These are phyloP conservation scores for Temnothorax curvispinosus DNA, from an alignment of 1,140 invertebrate genomes.

Conservation along the genomic window DNA sequence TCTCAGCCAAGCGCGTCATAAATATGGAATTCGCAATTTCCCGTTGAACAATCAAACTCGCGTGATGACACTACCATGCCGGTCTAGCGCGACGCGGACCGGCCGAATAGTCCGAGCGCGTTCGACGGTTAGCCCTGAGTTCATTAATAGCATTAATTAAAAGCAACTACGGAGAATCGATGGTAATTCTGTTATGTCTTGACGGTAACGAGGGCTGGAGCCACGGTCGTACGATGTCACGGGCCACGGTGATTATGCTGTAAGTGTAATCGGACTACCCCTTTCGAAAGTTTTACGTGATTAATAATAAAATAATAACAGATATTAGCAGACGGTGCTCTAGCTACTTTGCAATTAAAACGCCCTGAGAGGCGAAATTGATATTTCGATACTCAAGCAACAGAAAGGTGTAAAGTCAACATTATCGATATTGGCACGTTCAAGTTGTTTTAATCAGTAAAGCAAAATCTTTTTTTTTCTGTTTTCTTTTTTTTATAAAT, in stretches of 20 bases:
- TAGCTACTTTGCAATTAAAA: conserved; percentile 10
- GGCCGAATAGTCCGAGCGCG: conserved; percentile 64
- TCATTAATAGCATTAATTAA: conserved; percentile 79
- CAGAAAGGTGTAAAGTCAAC: neutral
- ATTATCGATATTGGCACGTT: neutral
- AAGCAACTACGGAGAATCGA: conserved; percentile 70
- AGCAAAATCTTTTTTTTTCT: neutral
- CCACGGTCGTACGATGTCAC: conserved; percentile 38
- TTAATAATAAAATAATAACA: conserved; percentile 53
- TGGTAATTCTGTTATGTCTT: conserved; percentile 64
- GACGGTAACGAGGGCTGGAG: conserved; percentile 61
- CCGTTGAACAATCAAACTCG: conserved; percentile 59
- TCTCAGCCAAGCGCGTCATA: conserved; percentile 41
- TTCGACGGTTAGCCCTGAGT: conserved; percentile 65
- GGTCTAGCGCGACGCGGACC: neutral
- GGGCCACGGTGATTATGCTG: conserved; percentile 22
- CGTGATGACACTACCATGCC: neutral
- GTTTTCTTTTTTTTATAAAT: neutral
- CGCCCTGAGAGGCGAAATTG: neutral
- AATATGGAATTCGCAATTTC: conserved; percentile 71
- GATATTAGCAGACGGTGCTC: neutral
- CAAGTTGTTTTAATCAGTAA: neutral
- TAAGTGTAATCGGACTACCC: conserved; percentile 19
- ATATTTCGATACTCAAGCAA: neutral
- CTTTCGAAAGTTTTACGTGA: conserved; percentile 38